Conservation (phyloP, 2,888 invertebrate genomes). For the Perizoma flavofasciatum region DNA sequence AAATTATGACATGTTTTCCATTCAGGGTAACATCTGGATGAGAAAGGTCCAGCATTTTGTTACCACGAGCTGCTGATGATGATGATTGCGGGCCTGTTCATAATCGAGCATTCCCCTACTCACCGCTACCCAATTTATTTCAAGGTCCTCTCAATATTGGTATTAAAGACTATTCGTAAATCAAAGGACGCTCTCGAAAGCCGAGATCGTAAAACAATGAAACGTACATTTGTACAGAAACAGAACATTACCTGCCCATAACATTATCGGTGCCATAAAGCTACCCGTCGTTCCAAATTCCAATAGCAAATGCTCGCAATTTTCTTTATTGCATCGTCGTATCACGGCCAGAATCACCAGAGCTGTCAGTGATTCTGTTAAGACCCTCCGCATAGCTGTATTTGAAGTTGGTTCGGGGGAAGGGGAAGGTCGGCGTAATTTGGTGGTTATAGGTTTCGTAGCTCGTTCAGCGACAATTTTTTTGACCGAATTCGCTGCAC, state of each 20-base stretch:
- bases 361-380: constrained; percentile 46
- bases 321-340: constrained; percentile 77
- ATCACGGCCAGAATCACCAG: constrained; percentile 55
- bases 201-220: constrained; percentile 70
- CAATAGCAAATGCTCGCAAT: constrained; percentile 79
- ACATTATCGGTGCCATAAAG: constrained; percentile 80
- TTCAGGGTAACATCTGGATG: no score
- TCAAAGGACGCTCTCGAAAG: constrained; percentile 29
- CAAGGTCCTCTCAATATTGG: constrained; percentile 33
- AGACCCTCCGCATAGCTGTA: constrained; percentile 29
- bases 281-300: constrained; percentile 73
- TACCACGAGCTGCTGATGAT: no score
- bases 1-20: no score
- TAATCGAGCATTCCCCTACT: constrained; percentile 31
- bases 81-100: constrained; percentile 20
- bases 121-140: constrained; percentile 23
- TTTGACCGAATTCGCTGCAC: constrained; percentile 72
- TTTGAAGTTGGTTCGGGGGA: constrained; percentile 31
- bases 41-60: no score
- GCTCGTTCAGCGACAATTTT: constrained; percentile 71
- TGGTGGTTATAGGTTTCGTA: constrained; percentile 61
- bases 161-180: constrained; percentile 35
- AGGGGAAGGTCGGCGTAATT: constrained; percentile 44
- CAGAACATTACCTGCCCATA: constrained; percentile 80
- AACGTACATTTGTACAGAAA: constrained; percentile 71